Percentiles rank a stretch among this genome's conserved stretches.
phyloP scores from a whole-genome alignment of 2,113 vertebrate species.

The Thomomys bottae region DNA sequence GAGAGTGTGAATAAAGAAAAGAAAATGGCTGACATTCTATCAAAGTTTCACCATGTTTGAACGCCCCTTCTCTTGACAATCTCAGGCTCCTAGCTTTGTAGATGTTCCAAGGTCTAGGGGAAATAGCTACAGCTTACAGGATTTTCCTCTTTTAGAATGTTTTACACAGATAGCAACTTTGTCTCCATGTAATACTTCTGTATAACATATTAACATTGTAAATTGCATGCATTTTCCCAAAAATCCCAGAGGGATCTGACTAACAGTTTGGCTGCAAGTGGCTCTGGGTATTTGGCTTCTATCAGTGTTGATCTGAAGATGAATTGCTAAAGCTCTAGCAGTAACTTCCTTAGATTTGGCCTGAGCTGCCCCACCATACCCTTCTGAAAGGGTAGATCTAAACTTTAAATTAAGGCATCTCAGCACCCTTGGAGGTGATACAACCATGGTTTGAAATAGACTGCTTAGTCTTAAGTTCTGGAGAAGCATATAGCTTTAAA shows the following conservation, averaged over 20 bases:
- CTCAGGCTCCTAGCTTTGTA: conserved; percentile 7
- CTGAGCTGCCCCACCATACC: neutral
- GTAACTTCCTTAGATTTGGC: neutral
- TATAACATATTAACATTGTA: conserved; percentile 43
- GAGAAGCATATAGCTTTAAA: conserved; percentile 41
- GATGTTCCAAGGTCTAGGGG: neutral
- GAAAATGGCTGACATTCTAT: conserved; percentile 16
- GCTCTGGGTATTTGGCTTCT: conserved; percentile 31
- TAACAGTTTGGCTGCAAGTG: conserved; percentile 1
- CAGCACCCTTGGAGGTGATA: neutral
- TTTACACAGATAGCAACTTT: conserved; percentile 20
- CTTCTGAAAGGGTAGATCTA: neutral
- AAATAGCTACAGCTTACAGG: conserved; percentile 15
- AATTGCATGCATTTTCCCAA: conserved; percentile 50
- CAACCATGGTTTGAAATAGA: conserved; percentile 25
- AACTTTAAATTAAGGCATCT: conserved; percentile 49
- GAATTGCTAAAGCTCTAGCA: conserved; percentile 3
- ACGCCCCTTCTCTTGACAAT: neutral
- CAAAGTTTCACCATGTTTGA: conserved; percentile 33
- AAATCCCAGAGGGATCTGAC: conserved; percentile 32
- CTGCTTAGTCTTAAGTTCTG: conserved; percentile 24
- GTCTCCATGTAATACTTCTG: neutral
- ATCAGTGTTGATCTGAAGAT: neutral
- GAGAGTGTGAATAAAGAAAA: conserved; percentile 21
- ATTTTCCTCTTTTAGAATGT: conserved; percentile 31